Percentiles rank a stretch among this genome's conserved stretches.
phyloP scores from a whole-genome alignment of 2,888 invertebrate species.

The Tetragonula carbonaria region DNA sequence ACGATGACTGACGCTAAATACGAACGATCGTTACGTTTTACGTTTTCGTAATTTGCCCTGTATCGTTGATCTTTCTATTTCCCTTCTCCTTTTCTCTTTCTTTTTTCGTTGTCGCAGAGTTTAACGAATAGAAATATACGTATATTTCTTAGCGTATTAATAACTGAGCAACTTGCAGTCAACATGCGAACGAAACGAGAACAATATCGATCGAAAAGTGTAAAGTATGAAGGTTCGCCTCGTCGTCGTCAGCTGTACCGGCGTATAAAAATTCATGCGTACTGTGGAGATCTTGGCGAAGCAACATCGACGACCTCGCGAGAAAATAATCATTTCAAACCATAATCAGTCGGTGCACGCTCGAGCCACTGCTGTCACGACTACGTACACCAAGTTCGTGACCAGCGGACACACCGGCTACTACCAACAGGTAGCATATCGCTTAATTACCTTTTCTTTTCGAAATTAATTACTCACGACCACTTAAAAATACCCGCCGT shows the following conservation, averaged over 20 bases:
- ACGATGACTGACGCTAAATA: neutral
- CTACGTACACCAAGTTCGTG: conserved; percentile 20
- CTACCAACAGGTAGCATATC: conserved; percentile 63
- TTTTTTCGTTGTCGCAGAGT: neutral
- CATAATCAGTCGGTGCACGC: neutral
- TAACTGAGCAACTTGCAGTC: conserved; percentile 18
- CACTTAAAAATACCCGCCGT: conserved; percentile 64
- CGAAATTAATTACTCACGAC: conserved; percentile 61
- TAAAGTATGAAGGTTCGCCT: neutral
- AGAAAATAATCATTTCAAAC: conserved; percentile 36
- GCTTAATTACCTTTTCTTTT: conserved; percentile 58
- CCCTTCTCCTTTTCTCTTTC: too few species aligned
- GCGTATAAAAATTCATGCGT: conserved; percentile 8
- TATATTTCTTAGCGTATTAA: conserved; percentile 9
- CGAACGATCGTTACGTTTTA: neutral
- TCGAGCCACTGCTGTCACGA: neutral
- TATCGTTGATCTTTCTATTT: neutral
- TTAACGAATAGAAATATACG: neutral
- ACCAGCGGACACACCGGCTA: conserved; percentile 8
- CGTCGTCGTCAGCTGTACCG: neutral
- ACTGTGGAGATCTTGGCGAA: conserved; percentile 2
- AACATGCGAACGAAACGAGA: neutral
- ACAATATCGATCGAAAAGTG: conserved; percentile 5
- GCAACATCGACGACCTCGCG: conserved; percentile 1
- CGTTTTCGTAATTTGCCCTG: neutral